phyloP scores from a whole-genome alignment of 2,888 invertebrate genomes.

The Morpho deidamia region DNA sequence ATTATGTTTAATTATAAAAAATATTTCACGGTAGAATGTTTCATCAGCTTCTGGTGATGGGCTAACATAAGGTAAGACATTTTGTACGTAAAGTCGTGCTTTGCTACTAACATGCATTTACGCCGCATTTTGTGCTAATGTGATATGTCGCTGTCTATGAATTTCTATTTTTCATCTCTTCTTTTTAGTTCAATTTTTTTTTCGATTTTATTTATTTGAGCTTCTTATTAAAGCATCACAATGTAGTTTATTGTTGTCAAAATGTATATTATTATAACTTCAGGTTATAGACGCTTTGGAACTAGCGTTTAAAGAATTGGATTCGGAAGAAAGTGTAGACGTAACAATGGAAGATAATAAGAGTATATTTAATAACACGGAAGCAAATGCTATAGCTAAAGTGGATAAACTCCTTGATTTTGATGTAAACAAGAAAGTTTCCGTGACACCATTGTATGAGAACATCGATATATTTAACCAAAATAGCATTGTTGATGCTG shows the following conservation, averaged over 20 bases:
- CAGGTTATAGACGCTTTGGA: slow-evolving; percentile 82
- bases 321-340: slow-evolving; percentile 64
- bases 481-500: slow-evolving; percentile 42
- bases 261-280: slow-evolving; percentile 25
- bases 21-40: slow-evolving; percentile 37
- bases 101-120: slow-evolving; percentile 51
- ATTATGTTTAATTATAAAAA: slow-evolving; percentile 29
- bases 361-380: slow-evolving; percentile 25
- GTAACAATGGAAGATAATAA: slow-evolving; percentile 64
- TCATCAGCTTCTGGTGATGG: slow-evolving; percentile 65
- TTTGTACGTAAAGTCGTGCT: slow-evolving; percentile 39
- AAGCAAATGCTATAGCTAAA: slow-evolving; percentile 32
- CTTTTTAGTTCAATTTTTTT: slow-evolving; percentile 17
- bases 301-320: slow-evolving; percentile 80
- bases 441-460: slow-evolving; percentile 78
- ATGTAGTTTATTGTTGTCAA: slow-evolving; percentile 1
- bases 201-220: slow-evolving; percentile 12
- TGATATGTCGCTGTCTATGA: slow-evolving; percentile 24
- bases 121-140: slow-evolving; percentile 42
- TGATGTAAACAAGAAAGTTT: slow-evolving; percentile 51
- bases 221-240: slow-evolving; percentile 12
- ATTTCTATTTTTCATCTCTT: slow-evolving; percentile 27
- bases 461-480: slow-evolving; percentile 79
- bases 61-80: slow-evolving; percentile 58
- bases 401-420: slow-evolving; percentile 39